These are phyloP conservation scores for Tortricodes alternella DNA, from an alignment of 2,888 invertebrate genomes.

Conservation along the genomic window DNA sequence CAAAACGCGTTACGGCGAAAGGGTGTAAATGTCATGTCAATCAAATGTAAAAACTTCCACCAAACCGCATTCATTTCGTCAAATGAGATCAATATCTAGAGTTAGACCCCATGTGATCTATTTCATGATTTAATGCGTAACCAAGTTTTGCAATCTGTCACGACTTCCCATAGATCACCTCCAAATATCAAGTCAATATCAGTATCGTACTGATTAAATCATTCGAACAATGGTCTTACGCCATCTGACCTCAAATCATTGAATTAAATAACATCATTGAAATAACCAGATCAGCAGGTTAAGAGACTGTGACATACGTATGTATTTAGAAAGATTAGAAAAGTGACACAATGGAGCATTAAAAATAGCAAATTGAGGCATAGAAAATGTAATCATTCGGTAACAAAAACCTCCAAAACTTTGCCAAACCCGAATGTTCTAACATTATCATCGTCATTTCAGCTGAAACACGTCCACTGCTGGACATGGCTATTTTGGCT, in stretches of 20 bases:
- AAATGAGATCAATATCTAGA: slow-evolving; percentile 12
- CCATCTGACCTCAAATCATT: slow-evolving; percentile 16
- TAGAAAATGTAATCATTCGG: no score
- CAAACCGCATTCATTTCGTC: slow-evolving; percentile 3
- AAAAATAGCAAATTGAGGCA: no score
- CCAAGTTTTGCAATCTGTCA: slow-evolving; percentile 23
- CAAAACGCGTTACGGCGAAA: slow-evolving; percentile 2
- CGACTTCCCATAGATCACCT: slow-evolving; percentile 29
- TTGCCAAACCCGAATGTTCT: no score
- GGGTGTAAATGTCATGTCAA: slow-evolving; percentile 23
- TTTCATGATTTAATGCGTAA: slow-evolving; percentile 15
- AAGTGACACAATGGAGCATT: no score
- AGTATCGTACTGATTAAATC: slow-evolving; percentile 24
- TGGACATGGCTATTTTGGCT: no score
- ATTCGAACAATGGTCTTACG: slow-evolving; percentile 25
- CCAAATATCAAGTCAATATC: slow-evolving; percentile 30
- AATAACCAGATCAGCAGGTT: slow-evolving; percentile 13
- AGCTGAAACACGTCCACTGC: no score
- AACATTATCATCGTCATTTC: no score
- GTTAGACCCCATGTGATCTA: slow-evolving; percentile 2
- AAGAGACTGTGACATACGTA: neutral
- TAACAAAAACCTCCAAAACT: no score
- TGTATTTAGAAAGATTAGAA: neutral
- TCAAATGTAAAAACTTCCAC: slow-evolving; percentile 8
- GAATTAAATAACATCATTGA: slow-evolving; percentile 6